Conservation (phyloP, 2,888 invertebrate species). For the Anaspis maculata region DNA sequence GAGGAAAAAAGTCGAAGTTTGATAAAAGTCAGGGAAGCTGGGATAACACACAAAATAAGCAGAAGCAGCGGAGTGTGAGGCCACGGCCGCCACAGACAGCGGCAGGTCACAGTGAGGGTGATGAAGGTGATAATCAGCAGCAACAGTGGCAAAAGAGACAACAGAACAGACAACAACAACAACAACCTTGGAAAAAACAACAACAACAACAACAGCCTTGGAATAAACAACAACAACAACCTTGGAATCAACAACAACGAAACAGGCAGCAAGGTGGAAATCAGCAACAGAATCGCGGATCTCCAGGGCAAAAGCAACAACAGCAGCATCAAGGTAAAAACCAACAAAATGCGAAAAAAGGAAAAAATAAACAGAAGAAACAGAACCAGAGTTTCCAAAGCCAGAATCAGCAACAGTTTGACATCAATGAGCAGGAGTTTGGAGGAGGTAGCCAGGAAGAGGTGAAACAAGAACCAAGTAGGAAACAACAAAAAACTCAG, state of each 20-base stretch:
- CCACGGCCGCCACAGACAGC: no score
- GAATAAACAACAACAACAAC: not conserved
- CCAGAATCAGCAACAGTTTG: conserved; percentile 8
- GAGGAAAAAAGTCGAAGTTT: no score
- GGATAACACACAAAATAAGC: no score
- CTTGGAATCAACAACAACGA: not conserved
- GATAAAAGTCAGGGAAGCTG: no score
- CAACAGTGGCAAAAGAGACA: conserved; percentile 1
- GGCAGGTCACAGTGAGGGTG: no score
- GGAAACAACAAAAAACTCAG: conserved; percentile 9
- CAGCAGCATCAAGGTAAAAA: conserved; percentile 1
- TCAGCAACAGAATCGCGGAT: not conserved
- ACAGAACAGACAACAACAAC: not conserved
- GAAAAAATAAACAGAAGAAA: conserved; percentile 3
- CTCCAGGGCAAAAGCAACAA: not conserved
- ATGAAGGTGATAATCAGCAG: conserved; percentile 4
- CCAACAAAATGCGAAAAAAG: not conserved
- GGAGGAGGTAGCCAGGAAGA: not conserved
- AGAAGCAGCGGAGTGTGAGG: no score
- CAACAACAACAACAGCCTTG: not conserved
- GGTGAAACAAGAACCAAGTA: conserved; percentile 3
- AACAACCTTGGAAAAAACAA: conserved; percentile 1
- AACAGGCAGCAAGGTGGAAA: not conserved
- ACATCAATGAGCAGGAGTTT: conserved; percentile 9
- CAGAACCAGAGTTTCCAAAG: conserved; percentile 1